A percentile compares a stretch with the other conserved stretches of the same genome.
phyloP scores from a whole-genome alignment of 2,888 invertebrate species.

The Limulus polyphemus region DNA sequence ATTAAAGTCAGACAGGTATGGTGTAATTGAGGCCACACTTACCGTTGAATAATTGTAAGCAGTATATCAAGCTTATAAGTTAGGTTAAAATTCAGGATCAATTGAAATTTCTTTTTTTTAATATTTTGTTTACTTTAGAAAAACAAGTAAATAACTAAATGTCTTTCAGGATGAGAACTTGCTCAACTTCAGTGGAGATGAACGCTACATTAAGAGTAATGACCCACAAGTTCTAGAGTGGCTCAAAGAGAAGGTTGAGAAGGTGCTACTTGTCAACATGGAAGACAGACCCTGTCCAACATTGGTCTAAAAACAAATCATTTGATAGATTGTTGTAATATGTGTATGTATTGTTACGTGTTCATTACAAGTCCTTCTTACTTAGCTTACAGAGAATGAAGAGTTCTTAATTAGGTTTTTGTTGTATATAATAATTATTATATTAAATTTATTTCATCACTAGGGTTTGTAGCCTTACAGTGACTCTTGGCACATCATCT shows the following conservation, averaged over 20 bases:
- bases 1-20: slow-evolving; percentile 61
- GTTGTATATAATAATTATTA: too few species aligned
- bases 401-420: too few species aligned
- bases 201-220: slow-evolving; percentile 51
- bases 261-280: slow-evolving; percentile 57
- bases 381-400: too few species aligned
- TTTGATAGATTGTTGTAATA: too few species aligned
- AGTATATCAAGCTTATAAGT: too few species aligned
- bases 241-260: slow-evolving; percentile 60
- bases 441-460: too few species aligned
- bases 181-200: slow-evolving; percentile 45
- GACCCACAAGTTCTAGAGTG: slow-evolving; percentile 50
- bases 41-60: too few species aligned
- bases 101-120: slow-evolving; percentile 1
- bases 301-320: slow-evolving; percentile 3
- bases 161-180: slow-evolving; percentile 30
- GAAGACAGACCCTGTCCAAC: slow-evolving; percentile 54
- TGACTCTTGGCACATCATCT: too few species aligned
- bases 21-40: too few species aligned
- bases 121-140: neutral
- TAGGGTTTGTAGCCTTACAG: too few species aligned
- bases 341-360: too few species aligned
- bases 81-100: neutral
- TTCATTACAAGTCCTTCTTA: too few species aligned
- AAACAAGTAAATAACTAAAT: slow-evolving; percentile 37